Conservation (phyloP, 2,113 vertebrate genomes). For the Gallinago undulata region DNA sequence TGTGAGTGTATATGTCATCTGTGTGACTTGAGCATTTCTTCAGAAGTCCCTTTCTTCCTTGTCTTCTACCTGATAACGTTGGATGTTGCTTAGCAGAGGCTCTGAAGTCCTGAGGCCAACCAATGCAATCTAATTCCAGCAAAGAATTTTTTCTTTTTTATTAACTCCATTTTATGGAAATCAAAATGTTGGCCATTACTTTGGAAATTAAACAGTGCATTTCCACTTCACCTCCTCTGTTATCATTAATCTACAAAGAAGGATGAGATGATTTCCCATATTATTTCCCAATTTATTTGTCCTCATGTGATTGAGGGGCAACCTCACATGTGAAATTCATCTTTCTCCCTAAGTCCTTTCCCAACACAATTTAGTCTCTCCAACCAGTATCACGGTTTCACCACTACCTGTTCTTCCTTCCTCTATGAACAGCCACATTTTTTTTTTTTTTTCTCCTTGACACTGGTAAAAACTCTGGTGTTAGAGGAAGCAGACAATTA, state of each 20-base stretch:
- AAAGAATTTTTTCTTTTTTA: not conserved
- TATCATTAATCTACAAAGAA: not conserved
- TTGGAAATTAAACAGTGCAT: not conserved
- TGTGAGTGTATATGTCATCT: not conserved
- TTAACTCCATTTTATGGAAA: not conserved
- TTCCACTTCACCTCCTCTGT: not conserved
- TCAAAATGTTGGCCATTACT: not conserved
- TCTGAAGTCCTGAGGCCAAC: not conserved
- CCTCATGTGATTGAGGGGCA: not conserved
- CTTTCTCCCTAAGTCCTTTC: not conserved
- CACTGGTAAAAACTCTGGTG: not conserved
- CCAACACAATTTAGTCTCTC: not conserved
- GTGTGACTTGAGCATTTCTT: not conserved
- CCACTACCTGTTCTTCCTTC: not conserved
- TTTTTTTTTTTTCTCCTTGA: not conserved
- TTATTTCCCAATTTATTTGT: not conserved
- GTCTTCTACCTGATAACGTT: not conserved
- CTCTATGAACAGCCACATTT: not conserved
- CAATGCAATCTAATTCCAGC: not conserved
- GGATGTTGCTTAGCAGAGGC: not conserved
- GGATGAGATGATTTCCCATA: not conserved
- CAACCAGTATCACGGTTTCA: not conserved
- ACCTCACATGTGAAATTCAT: not conserved
- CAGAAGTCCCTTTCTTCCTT: not conserved
- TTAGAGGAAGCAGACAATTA: slow-evolving; percentile 56